Percentiles rank a stretch among this genome's conserved stretches.
These are phyloP conservation scores for Mastomys coucha DNA, from an alignment of 2,113 vertebrate species.

Conservation along the genomic window DNA sequence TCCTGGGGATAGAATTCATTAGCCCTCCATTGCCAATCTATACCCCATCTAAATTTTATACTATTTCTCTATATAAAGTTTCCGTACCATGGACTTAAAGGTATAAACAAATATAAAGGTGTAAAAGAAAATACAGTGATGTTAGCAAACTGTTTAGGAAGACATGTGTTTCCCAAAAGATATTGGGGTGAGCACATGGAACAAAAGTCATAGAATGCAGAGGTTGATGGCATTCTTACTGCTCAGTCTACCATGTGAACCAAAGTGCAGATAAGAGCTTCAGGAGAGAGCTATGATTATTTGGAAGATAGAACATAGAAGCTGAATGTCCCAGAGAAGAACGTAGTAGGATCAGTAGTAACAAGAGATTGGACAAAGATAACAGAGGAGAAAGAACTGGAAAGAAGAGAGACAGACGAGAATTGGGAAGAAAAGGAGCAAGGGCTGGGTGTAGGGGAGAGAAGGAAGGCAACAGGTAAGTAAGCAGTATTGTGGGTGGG, in stretches of 20 bases:
- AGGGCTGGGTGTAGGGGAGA: too few relatives aligned
- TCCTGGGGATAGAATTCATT: neutral
- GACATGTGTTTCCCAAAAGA: neutral
- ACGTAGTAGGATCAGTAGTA: neutral
- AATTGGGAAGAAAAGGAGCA: neutral
- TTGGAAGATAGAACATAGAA: neutral
- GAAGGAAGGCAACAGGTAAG: neutral
- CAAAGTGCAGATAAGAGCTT: neutral
- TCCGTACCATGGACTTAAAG: neutral
- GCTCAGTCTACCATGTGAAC: neutral
- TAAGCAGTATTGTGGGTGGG: neutral
- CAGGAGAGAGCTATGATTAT: neutral
- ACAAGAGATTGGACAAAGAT: neutral
- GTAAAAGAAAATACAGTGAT: neutral
- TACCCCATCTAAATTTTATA: neutral
- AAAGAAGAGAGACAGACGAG: neutral
- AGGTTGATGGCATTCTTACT: neutral
- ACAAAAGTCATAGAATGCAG: neutral
- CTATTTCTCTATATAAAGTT: neutral
- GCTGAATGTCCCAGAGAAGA: conserved; percentile 15
- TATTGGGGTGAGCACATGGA: too few relatives aligned
- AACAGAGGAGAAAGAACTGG: neutral
- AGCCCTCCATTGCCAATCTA: neutral
- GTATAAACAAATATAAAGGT: neutral
- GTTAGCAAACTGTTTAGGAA: neutral